Evolutionary conservation across 2,888 invertebrate species (phyloP), one percentile per base, ranked within the genome.

Genomic region (Trachelus stipa): DNA sequence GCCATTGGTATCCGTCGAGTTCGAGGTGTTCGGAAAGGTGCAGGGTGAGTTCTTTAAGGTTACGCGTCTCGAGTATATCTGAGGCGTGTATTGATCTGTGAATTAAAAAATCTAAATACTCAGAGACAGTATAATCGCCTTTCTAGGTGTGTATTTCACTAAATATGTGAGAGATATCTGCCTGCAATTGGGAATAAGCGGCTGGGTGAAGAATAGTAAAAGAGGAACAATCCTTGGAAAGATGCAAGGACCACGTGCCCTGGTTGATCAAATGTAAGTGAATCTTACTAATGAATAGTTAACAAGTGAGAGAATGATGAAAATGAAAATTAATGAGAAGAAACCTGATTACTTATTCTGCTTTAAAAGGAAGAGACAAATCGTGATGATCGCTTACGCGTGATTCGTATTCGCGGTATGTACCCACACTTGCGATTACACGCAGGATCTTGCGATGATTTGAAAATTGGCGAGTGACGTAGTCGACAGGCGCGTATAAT

Each of bases 191-290:
- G 95, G 95, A 33, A 93, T 98, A 68, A 94, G 94, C 34, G 98
- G 98, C 12, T 98, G 98, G 98, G 96, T 98, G 84, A 97, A 97
- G 92, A 98, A 98, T 91, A 96, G 96, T 73, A 96, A 95, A 91
- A 94, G 94, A 80, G 97, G 97, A 33, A 97, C 98, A 23, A 97
- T 98, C 77, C 94, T 96, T 11, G 98, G 98, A 76, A 96, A 97
- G 91, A 94, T 98, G 90, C 97, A 98, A 92, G 98, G 98, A 15
- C 93, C 93, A 73, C 96, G 95, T 89, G 92, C 94, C 11, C 94
- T 94, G 85, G 93, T 98, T 76, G 96, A 97, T 88, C 95, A 96
- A 90, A 96, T 98, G 98, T 98, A 92, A 94, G 96, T 93, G 85
- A 76, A 74, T 73, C 56, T 75, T 80, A 74, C 31, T 12, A 30